Percentiles rank a stretch among this genome's conserved stretches.
Evolutionary conservation across 2,888 invertebrate genomes (phyloP).

Genomic region (Eristalis intricaria): DNA sequence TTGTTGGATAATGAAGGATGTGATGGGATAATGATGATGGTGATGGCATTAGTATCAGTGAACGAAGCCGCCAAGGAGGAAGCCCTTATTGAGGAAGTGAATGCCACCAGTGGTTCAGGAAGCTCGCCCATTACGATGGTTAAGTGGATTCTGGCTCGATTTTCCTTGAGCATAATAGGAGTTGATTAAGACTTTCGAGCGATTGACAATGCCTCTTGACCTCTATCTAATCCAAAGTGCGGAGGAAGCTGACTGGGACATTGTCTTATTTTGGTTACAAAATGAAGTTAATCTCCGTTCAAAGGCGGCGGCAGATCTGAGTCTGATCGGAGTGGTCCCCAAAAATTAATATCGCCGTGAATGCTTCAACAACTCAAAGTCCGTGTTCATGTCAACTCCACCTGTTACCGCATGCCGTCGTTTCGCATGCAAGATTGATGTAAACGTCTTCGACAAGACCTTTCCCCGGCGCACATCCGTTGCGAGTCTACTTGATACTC

Average conservation of each 20-base stretch:
- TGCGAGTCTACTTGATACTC: conserved; percentile 5
- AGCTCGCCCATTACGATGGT: background rate
- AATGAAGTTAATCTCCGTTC: background rate
- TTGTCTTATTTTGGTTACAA: background rate
- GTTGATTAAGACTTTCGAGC: background rate
- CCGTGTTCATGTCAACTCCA: conserved; percentile 33
- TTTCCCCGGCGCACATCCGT: background rate
- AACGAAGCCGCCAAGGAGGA: conserved; percentile 20
- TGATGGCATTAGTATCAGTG: conserved; percentile 35
- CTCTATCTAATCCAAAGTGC: background rate
- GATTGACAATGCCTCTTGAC: background rate
- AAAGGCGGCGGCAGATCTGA: too few relatives aligned
- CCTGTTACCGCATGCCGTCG: conserved; percentile 29
- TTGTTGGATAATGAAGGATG: conserved; percentile 27
- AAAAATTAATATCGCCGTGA: background rate
- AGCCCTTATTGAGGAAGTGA: conserved; percentile 2
- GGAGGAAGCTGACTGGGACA: background rate
- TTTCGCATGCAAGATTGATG: conserved; percentile 42
- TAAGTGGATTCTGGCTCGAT: conserved; percentile 7
- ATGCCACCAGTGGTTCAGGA: background rate
- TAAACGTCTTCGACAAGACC: background rate
- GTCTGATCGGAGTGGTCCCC: too few relatives aligned
- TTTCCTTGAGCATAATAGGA: background rate
- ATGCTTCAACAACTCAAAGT: background rate
- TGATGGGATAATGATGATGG: conserved; percentile 44